Evolutionary conservation across 2,888 invertebrate species (phyloP).

Genomic region (Plebejus anna): DNA sequence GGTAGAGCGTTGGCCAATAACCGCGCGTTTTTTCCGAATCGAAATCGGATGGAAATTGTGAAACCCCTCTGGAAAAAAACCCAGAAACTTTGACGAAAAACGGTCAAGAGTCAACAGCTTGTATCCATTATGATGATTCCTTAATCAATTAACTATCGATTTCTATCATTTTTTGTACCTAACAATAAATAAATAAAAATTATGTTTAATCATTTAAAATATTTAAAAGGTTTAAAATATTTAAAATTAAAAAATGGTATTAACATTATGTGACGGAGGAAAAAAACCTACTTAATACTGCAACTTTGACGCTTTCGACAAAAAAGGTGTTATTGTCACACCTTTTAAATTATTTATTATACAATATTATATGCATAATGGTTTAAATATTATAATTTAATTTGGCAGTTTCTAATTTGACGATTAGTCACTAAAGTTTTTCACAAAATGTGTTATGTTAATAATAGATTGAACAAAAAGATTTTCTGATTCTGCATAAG

Average conservation of each 20-base stretch:
- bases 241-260: background rate
- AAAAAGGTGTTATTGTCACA: conserved; percentile 1
- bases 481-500: background rate
- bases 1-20: no score
- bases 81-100: no score
- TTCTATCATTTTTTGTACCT: no score
- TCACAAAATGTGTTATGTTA: background rate
- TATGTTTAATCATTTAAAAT: no score
- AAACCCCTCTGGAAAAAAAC: no score
- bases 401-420: background rate
- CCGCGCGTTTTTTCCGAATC: no score
- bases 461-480: background rate
- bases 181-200: no score
- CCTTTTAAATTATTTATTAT: conserved; percentile 19
- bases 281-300: conserved; percentile 6
- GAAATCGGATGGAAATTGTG: no score
- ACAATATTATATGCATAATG: conserved; percentile 7
- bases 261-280: background rate
- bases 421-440: background rate
- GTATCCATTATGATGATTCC: no score
- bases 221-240: background rate
- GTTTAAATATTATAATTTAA: conserved; percentile 20
- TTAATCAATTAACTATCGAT: no score
- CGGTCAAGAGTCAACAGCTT: no score
- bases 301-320: background rate